phyloP scores from a whole-genome alignment of 37 sponge, comb jelly and placozoan species.

The Haliclona indistincta region DNA sequence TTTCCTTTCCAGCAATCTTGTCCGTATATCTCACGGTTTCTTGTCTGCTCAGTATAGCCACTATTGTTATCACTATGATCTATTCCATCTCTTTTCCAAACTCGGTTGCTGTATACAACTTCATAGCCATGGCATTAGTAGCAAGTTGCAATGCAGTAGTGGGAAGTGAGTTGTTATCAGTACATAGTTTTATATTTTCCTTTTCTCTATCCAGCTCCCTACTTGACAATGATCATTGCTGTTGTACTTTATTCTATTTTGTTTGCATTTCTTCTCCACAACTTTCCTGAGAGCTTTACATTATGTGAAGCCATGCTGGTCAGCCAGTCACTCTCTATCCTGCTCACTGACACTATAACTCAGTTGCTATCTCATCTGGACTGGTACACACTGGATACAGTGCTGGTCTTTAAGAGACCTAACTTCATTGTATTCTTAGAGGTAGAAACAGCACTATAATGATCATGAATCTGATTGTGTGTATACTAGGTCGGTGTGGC shows the following conservation, averaged over 20 bases:
- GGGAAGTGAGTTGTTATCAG: background rate
- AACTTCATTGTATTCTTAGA: slow-evolving; percentile 46
- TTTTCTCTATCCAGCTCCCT: slow-evolving; percentile 10
- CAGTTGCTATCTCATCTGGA: slow-evolving; percentile 40
- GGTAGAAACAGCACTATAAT: slow-evolving; percentile 3
- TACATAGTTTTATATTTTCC: background rate
- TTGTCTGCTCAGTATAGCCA: slow-evolving; percentile 15
- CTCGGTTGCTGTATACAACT: slow-evolving; percentile 54
- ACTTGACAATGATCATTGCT: slow-evolving; percentile 7
- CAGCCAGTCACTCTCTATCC: slow-evolving; percentile 53
- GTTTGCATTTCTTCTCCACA: slow-evolving; percentile 40
- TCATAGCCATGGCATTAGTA: too few species aligned
- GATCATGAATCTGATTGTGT: background rate
- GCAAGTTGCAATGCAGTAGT: too few species aligned
- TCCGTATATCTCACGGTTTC: slow-evolving; percentile 36
- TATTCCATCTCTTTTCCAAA: slow-evolving; percentile 8
- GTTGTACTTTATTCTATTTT: slow-evolving; percentile 30
- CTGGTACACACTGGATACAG: slow-evolving; percentile 4
- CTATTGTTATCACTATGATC: background rate
- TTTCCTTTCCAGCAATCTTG: slow-evolving; percentile 17
- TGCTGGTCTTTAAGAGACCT: background rate
- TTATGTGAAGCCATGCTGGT: slow-evolving; percentile 59
- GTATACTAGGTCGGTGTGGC: slow-evolving; percentile 22
- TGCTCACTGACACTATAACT: slow-evolving; percentile 36
- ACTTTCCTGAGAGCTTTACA: slow-evolving; percentile 58